Evolutionary conservation across 2,888 invertebrate species (phyloP), one percentile per base, ranked within the genome.

Genomic region (Helleia helle): DNA sequence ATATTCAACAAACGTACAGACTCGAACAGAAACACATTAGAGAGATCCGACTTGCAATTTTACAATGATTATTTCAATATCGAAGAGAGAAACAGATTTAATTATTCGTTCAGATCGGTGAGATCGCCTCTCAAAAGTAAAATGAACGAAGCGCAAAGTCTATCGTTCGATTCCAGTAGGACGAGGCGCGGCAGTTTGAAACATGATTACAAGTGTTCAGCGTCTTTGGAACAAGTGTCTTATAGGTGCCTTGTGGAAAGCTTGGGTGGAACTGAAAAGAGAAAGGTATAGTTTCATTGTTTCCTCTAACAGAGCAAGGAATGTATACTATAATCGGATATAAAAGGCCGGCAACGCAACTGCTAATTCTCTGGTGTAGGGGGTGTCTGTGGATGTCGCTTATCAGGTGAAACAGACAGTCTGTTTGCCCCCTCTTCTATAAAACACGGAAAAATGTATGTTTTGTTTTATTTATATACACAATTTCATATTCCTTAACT

Each of bases 21-120:
- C 30, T 52, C 50, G 13, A 51, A 48, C 14, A 48, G 44, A 51
- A 66, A 51, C 54, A 67, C 55, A 49, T 62, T 49, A 1, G 60
- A 58, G 27, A 59, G 57, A 17, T 34, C 49, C 0, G 74, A 74
- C 42, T 49, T 84, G 0, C 66, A 72, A 5, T 83, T 83, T 48
- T 67, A 77, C 41, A 68, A 73, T 38, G 73, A 84, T 45, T 79
- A 83, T 44, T 83, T 83, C 50, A 69, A 73, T 39, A 69, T 56
- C 38, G 73, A 75, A 8, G 69, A 71, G 36, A 55, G 70, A 7
- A 59, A 54, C 30, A 57, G 60, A 11, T 57, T 67, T 49, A 74
- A 75, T 36, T 65, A 64, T 43, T 75, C 79, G 22, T 70, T 72
- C 49, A 59, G 74, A 15, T 74, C 75, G 1, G 68, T 71, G 29